These are phyloP conservation scores for Podiceps cristatus DNA, from an alignment of 2,113 vertebrate genomes.

Conservation along the genomic window DNA sequence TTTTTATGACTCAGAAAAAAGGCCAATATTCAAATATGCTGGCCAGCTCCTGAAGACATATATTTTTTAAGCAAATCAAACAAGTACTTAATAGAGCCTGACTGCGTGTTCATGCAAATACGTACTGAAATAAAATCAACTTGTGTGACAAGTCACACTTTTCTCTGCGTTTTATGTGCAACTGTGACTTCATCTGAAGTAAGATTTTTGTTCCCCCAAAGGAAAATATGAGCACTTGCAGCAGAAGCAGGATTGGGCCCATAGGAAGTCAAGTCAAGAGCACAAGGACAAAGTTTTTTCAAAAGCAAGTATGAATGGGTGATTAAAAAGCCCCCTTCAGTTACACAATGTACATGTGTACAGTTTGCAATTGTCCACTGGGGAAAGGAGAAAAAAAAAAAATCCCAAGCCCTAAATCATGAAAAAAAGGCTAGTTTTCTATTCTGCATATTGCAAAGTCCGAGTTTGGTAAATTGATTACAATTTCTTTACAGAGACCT, in stretches of 20 bases:
- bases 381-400: conserved; percentile 22
- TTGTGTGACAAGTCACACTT: conserved; percentile 57
- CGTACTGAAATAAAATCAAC: conserved; percentile 22
- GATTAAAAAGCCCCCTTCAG: conserved; percentile 62
- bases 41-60: conserved; percentile 31
- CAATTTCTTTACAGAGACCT: conserved; percentile 75
- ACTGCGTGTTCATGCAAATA: conserved; percentile 40
- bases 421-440: conserved; percentile 42
- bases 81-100: conserved; percentile 45
- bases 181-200: conserved; percentile 22
- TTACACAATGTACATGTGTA: conserved; percentile 52
- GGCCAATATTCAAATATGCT: conserved; percentile 65
- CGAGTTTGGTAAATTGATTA: conserved; percentile 80
- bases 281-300: conserved; percentile 29
- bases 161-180: conserved; percentile 48
- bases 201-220: not conserved
- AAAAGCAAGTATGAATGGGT: conserved; percentile 32
- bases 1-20: conserved; percentile 54
- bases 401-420: conserved; percentile 39
- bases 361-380: conserved; percentile 43
- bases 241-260: not conserved
- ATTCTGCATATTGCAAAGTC: conserved; percentile 67
- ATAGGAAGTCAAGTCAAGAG: conserved; percentile 7
- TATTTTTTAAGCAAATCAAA: conserved; percentile 65
- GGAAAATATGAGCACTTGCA: conserved; percentile 28